These are phyloP conservation scores for Drosophila paulistorum DNA, from an alignment of 1,140 invertebrate genomes.

Conservation along the genomic window DNA sequence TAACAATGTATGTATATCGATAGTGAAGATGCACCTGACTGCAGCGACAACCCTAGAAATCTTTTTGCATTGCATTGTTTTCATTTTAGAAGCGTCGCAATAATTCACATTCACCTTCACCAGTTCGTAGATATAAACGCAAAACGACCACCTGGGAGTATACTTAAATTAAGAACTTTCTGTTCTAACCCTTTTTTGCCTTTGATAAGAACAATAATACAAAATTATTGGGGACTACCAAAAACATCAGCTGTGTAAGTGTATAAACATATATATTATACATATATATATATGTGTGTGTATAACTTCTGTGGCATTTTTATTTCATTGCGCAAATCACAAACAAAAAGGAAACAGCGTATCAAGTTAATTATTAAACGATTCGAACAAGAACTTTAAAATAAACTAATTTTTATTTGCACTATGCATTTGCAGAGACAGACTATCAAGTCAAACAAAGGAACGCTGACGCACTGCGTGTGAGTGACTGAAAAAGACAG, in stretches of 20 bases:
- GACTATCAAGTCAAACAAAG: constrained; percentile 57
- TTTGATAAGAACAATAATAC: neutral
- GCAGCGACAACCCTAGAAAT: constrained; percentile 46
- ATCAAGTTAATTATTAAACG: neutral
- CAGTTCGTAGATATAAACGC: neutral
- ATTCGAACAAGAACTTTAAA: neutral
- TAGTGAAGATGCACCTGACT: constrained; percentile 18
- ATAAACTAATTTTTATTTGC: neutral
- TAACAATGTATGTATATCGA: neutral
- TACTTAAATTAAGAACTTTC: neutral
- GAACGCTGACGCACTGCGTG: constrained; percentile 31
- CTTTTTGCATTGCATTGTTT: constrained; percentile 37
- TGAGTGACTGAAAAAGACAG: constrained; percentile 22
- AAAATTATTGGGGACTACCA: neutral
- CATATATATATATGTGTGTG: neutral
- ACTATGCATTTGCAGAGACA: constrained; percentile 1
- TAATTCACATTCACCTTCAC: constrained; percentile 1
- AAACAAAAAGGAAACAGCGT: neutral
- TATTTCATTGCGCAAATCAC: neutral
- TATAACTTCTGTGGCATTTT: neutral
- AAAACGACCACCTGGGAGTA: constrained; percentile 6
- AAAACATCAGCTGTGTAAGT: constrained; percentile 10
- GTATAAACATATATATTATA: too few relatives aligned
- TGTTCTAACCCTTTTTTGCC: neutral
- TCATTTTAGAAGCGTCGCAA: constrained; percentile 46